Base-by-base conservation (phyloP, 2,888 invertebrate species). In the Acleris sparsana region DNA sequence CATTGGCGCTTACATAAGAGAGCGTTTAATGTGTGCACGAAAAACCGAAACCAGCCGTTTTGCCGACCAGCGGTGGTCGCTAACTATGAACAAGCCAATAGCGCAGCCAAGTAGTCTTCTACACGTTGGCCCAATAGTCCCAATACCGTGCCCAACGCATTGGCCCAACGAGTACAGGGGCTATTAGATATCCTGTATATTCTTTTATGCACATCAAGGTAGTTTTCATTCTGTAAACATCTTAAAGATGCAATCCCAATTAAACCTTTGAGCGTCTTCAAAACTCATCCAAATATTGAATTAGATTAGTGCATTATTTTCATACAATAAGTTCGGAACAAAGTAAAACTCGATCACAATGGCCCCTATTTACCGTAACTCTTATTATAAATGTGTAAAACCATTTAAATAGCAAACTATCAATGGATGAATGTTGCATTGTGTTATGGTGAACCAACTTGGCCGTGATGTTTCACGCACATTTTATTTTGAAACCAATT, bases 311-410 rank as follows among this genome's bases (percentile, higher is more conserved):
- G 86, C 84, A 88, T 91, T 92, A 92, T 89, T 87, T 88, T 87
- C 90, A 82, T 86, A 89, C 92, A 92, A 91, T 89, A 86, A 82
- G 78, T 74, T 84, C 80, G 75, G 85, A 81, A 89, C 85, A 89
- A 88, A 84, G 85, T 84, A 84, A 86, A 88, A 83, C 85, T 77
- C 63, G 60, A 67, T 71, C 76, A 91, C 89, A 92, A 92, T 76
- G 76, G 80, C 71, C 73, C 81, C 80, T 91, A 92, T 92, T 92
- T 92, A 91, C 86, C 86, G 88, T 88, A 85, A 84, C 91, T 88
- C 83, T 84, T 83, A 91, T 88, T 91, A 92, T 92, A 90, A 90
- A 92, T 92, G 92, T 92, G 91, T 92, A 92, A 92, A 92, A 90
- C 91, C 91, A 89, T 92, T 92, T 92, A 92, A 91, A 91, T 89